Conservation (phyloP, 2,113 vertebrate genomes). For the Carollia perspicillata region DNA sequence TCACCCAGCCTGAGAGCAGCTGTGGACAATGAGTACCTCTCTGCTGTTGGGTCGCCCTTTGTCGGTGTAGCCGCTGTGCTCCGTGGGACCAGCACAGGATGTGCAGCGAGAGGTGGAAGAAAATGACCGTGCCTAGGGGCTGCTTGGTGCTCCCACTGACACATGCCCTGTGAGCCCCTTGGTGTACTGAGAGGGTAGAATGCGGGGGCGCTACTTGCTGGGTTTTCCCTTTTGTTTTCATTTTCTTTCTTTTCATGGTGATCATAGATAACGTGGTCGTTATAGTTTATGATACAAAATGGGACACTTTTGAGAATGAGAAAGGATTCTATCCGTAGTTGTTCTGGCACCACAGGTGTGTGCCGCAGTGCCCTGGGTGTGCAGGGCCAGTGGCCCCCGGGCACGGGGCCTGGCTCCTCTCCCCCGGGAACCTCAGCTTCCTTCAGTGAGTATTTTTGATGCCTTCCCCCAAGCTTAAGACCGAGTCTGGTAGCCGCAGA, state of each 20-base stretch:
- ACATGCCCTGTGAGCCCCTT: neutral
- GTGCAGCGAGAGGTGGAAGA: neutral
- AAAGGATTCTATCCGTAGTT: neutral
- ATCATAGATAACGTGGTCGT: neutral
- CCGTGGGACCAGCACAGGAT: neutral
- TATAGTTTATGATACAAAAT: neutral
- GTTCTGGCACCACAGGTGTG: neutral
- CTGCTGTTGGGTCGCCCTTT: slow-evolving; percentile 24
- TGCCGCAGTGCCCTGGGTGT: too few species aligned
- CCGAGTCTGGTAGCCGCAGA: neutral
- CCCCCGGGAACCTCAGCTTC: neutral
- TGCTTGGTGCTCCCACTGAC: neutral
- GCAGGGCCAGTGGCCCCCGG: too few species aligned
- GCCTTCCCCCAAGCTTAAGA: neutral
- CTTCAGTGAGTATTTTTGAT: neutral
- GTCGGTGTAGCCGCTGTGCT: neutral
- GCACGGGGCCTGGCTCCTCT: too few species aligned
- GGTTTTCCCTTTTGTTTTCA: neutral
- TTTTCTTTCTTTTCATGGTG: neutral
- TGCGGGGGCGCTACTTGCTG: neutral
- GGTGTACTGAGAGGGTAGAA: neutral
- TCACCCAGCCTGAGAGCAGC: neutral
- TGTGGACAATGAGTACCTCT: neutral
- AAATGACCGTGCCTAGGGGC: neutral
- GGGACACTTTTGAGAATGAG: neutral